phyloP scores from a whole-genome alignment of 2,113 vertebrate genomes.

The Panthera leo region DNA sequence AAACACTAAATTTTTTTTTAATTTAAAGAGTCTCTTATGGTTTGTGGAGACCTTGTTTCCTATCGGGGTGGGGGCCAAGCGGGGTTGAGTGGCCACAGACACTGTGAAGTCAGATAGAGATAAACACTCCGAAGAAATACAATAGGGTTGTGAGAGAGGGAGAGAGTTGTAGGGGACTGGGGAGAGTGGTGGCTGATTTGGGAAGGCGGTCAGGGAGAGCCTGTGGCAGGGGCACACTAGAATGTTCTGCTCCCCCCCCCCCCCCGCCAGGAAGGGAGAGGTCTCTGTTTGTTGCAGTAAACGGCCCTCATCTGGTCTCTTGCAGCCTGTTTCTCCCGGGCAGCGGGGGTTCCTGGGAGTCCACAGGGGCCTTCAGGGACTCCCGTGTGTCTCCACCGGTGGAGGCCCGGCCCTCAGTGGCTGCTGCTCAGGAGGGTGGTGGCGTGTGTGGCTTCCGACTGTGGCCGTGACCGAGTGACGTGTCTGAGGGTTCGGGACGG shows the following conservation, averaged over 20 bases:
- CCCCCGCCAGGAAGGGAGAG: neutral
- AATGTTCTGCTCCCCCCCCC: neutral
- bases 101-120: neutral
- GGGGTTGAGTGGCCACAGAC: neutral
- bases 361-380: neutral
- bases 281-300: neutral
- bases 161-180: neutral
- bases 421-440: neutral
- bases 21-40: too few relatives aligned
- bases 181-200: neutral
- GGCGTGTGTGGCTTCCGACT: neutral
- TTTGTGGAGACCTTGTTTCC: neutral
- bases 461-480: neutral
- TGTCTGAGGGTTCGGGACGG: neutral
- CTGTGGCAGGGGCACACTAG: neutral
- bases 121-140: neutral
- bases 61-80: neutral
- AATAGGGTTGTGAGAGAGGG: neutral
- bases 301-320: neutral
- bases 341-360: neutral
- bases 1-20: too few relatives aligned
- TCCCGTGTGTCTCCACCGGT: neutral
- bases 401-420: neutral
- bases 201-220: neutral
- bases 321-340: fast-evolving